These are phyloP conservation scores for Promerops cafer DNA, from an alignment of 2,113 vertebrate genomes.

Conservation along the genomic window DNA sequence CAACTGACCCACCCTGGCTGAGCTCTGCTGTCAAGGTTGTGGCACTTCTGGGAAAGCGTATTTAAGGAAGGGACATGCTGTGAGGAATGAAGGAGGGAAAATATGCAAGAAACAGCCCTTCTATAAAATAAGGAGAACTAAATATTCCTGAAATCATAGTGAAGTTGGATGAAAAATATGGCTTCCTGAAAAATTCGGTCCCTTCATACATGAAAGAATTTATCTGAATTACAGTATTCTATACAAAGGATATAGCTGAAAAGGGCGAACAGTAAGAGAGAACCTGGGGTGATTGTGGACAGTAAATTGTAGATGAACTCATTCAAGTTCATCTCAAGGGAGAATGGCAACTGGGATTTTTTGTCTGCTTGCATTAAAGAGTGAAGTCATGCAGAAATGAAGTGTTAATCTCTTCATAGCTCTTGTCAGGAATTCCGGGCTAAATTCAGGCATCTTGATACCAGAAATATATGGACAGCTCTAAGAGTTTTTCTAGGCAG, in stretches of 20 bases:
- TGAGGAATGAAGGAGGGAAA: not conserved
- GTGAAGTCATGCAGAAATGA: constrained; percentile 4
- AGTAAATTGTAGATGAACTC: not conserved
- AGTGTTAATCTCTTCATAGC: not conserved
- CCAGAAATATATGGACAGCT: not conserved
- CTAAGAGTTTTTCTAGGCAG: not conserved
- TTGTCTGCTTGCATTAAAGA: not conserved
- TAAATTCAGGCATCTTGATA: not conserved
- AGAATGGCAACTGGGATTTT: not conserved
- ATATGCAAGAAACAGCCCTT: not conserved
- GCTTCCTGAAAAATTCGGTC: not conserved
- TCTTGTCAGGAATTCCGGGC: not conserved
- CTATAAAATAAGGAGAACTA: not conserved
- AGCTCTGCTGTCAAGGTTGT: not conserved
- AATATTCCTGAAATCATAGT: not conserved
- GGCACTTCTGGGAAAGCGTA: not conserved
- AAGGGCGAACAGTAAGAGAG: not conserved
- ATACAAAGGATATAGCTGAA: not conserved
- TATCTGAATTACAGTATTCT: not conserved
- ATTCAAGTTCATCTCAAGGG: not conserved
- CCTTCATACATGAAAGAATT: not conserved
- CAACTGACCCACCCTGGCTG: not conserved
- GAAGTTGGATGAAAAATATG: not conserved
- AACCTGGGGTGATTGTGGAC: not conserved
- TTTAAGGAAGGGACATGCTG: not conserved